Percentiles rank a stretch among this genome's conserved stretches.
phyloP scores from a whole-genome alignment of 2,888 invertebrate species.

The Drosophila monieri region DNA sequence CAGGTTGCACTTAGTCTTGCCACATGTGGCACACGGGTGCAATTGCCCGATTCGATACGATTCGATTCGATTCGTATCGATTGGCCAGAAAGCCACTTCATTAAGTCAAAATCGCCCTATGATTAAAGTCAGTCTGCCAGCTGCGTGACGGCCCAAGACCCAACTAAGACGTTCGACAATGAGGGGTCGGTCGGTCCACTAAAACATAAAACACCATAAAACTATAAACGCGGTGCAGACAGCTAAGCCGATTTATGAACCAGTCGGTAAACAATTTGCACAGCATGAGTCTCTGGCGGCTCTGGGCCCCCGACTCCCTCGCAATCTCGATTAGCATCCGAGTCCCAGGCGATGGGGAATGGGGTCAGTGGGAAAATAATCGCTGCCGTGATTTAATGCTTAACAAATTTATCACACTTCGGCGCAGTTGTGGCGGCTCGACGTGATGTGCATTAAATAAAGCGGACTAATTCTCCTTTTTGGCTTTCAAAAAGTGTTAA shows the following conservation, averaged over 20 bases:
- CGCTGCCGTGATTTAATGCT: constrained; percentile 33
- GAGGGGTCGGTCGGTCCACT: constrained; percentile 10
- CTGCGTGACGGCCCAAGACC: constrained; percentile 49
- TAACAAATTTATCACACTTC: constrained; percentile 43
- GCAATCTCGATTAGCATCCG: constrained; percentile 20
- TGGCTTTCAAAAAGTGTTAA: constrained; percentile 13
- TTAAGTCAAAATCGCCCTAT: constrained; percentile 56
- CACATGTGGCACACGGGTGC: constrained; percentile 30
- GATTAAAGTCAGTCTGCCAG: constrained; percentile 61
- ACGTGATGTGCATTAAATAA: constrained; percentile 35
- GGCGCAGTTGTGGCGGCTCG: constrained; percentile 33
- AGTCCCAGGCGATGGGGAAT: constrained; percentile 16
- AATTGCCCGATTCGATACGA: neutral
- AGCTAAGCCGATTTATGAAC: constrained; percentile 42
- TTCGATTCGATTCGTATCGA: constrained; percentile 6
- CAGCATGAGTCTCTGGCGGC: constrained; percentile 56
- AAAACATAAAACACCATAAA: constrained; percentile 7
- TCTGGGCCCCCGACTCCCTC: neutral
- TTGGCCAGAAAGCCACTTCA: constrained; percentile 47
- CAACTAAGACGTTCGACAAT: constrained; percentile 55
- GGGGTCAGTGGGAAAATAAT: constrained; percentile 40
- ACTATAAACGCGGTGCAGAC: constrained; percentile 46
- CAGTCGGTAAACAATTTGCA: constrained; percentile 65
- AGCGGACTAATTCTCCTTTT: constrained; percentile 7
- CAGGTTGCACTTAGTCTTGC: constrained; percentile 21